phyloP scores from a whole-genome alignment of 2,888 invertebrate genomes.

The Epirrhoe tristata region DNA sequence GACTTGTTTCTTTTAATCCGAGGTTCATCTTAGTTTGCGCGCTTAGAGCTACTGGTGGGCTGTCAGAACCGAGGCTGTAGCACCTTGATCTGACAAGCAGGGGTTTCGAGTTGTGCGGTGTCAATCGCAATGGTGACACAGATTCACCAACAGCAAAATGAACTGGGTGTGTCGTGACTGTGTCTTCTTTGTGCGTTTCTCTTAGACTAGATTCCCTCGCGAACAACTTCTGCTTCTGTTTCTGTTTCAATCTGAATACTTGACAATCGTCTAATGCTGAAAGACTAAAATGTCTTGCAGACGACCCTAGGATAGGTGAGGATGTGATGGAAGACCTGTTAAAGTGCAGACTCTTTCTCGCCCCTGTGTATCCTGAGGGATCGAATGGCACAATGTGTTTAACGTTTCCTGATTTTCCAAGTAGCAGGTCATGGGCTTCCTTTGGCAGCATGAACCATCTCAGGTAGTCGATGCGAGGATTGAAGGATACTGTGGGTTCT shows the following conservation, averaged over 20 bases:
- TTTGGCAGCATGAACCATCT: slow-evolving; percentile 96
- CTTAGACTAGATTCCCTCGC: slow-evolving; percentile 77
- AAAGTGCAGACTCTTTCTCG: slow-evolving; percentile 76
- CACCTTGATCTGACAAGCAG: slow-evolving; percentile 83
- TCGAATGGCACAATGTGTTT: slow-evolving; percentile 92
- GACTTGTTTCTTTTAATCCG: slow-evolving; percentile 84
- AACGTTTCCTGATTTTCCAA: slow-evolving; percentile 90
- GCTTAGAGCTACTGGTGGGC: slow-evolving; percentile 84
- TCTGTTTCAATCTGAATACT: slow-evolving; percentile 76
- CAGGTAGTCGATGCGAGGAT: slow-evolving; percentile 88
- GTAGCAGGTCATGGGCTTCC: slow-evolving; percentile 91
- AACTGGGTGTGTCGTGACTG: slow-evolving; percentile 73
- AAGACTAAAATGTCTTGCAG: slow-evolving; percentile 89
- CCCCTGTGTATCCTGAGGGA: slow-evolving; percentile 85
- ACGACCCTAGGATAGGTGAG: slow-evolving; percentile 82
- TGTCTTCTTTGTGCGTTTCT: slow-evolving; percentile 74
- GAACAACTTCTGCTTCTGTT: slow-evolving; percentile 76
- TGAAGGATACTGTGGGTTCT: slow-evolving; percentile 91
- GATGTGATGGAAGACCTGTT: slow-evolving; percentile 70
- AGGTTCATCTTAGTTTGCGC: slow-evolving; percentile 87
- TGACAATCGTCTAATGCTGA: slow-evolving; percentile 87
- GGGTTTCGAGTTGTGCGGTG: slow-evolving; percentile 61
- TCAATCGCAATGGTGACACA: slow-evolving; percentile 78
- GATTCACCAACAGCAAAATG: slow-evolving; percentile 90
- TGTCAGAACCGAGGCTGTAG: slow-evolving; percentile 87